A percentile compares a stretch with the other conserved stretches of the same genome.
phyloP scores from a whole-genome alignment of 2,797 vertebrate species.

The Tamandua tetradactyla region DNA sequence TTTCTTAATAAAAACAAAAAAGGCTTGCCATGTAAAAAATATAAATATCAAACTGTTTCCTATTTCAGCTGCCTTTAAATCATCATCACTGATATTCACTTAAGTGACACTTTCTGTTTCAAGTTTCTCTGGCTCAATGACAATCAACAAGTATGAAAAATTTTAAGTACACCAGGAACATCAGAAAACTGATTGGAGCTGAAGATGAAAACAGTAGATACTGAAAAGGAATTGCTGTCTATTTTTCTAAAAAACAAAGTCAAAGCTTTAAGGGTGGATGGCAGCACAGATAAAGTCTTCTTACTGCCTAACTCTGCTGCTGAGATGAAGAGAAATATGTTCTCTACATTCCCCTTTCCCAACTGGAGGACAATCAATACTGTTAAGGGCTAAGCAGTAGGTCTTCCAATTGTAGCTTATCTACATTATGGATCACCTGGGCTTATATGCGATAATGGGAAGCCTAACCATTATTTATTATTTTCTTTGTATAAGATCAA shows the following conservation, averaged over 20 bases:
- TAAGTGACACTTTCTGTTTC: background rate
- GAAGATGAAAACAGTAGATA: background rate
- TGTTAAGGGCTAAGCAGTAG: background rate
- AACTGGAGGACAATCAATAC: background rate
- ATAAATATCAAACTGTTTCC: background rate
- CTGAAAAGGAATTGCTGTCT: background rate
- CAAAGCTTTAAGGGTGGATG: background rate
- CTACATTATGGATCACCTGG: background rate
- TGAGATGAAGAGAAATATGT: background rate
- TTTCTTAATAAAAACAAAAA: conserved; percentile 26
- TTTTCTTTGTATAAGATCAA: background rate
- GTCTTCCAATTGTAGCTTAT: background rate
- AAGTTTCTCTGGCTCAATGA: background rate
- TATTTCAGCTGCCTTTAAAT: background rate
- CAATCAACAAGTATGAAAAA: background rate
- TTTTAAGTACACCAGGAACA: background rate
- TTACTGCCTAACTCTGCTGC: background rate
- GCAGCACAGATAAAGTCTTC: fast-evolving
- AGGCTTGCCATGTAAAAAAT: background rate
- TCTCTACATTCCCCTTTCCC: background rate
- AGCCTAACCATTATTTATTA: too few relatives aligned
- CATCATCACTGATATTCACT: background rate
- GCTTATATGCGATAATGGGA: background rate
- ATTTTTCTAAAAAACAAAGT: background rate
- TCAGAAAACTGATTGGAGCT: background rate